Conservation (phyloP, 2,888 invertebrate genomes). For the Clepsis dumicolana region DNA sequence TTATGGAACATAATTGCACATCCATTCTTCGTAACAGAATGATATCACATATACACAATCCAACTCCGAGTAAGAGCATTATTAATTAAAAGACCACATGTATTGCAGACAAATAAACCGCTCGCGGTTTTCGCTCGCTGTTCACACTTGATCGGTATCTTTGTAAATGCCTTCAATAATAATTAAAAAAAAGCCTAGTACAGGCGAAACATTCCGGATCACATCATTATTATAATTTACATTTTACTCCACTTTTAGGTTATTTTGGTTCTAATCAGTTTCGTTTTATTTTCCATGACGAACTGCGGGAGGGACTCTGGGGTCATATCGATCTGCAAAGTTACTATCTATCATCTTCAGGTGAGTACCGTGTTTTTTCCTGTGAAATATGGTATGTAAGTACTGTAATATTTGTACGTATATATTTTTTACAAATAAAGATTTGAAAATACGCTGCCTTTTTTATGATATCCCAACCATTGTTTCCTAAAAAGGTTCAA, state of each 20-base stretch:
- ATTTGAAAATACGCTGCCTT: constrained; percentile 5
- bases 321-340: constrained; percentile 59
- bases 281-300: constrained; percentile 77
- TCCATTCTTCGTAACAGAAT: not conserved
- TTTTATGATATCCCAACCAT: not conserved
- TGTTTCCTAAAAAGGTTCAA: not conserved
- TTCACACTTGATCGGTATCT: too few relatives aligned
- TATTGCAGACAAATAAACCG: too few relatives aligned
- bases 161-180: too few relatives aligned
- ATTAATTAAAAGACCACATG: too few relatives aligned
- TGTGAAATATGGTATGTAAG: constrained; percentile 15
- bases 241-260: not conserved
- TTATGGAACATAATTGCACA: not conserved
- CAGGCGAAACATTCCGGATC: not conserved
- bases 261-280: constrained; percentile 66
- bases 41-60: too few relatives aligned
- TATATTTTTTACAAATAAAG: constrained; percentile 21
- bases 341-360: constrained; percentile 56
- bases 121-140: too few relatives aligned
- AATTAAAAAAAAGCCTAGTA: too few relatives aligned
- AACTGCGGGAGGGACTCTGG: constrained; percentile 58
- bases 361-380: constrained; percentile 60
- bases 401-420: constrained; percentile 9
- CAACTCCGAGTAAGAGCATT: too few relatives aligned
- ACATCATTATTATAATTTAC: not conserved